Conservation (phyloP, 64 coral and sea anemone species). For the Dendrophyllia cribrosa region DNA sequence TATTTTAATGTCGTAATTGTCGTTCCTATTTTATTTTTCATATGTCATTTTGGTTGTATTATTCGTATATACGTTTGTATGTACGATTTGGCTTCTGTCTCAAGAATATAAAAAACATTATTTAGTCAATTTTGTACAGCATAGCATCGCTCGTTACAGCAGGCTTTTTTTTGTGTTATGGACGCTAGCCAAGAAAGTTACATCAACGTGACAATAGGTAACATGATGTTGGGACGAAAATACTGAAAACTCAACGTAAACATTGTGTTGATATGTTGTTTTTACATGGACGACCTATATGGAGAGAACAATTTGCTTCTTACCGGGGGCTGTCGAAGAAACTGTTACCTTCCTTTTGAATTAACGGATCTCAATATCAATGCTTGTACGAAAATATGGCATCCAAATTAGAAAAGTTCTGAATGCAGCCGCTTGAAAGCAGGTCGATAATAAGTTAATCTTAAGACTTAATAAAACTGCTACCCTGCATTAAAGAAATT, state of each 20-base stretch:
- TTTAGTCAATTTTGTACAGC: neutral
- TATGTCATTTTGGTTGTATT: no score
- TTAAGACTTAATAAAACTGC: no score
- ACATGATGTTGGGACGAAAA: no score
- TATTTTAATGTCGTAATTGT: no score
- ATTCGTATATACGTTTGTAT: no score
- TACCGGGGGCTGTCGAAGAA: neutral
- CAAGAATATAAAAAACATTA: neutral
- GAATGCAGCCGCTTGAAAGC: neutral
- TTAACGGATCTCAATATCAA: neutral
- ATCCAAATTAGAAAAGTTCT: neutral
- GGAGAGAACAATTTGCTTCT: neutral
- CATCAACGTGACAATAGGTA: no score
- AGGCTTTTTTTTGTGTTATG: no score
- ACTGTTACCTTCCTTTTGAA: neutral
- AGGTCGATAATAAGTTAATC: neutral
- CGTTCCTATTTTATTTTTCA: no score
- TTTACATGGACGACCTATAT: no score
- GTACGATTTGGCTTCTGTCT: neutral
- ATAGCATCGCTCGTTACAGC: neutral
- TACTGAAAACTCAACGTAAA: no score
- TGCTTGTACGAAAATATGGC: neutral
- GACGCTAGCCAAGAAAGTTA: no score
- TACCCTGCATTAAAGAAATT: constrained; percentile 13
- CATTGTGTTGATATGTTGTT: no score